Conservation (phyloP, 2,797 vertebrate genomes). For the Ctenochaetus hawaiiensis region DNA sequence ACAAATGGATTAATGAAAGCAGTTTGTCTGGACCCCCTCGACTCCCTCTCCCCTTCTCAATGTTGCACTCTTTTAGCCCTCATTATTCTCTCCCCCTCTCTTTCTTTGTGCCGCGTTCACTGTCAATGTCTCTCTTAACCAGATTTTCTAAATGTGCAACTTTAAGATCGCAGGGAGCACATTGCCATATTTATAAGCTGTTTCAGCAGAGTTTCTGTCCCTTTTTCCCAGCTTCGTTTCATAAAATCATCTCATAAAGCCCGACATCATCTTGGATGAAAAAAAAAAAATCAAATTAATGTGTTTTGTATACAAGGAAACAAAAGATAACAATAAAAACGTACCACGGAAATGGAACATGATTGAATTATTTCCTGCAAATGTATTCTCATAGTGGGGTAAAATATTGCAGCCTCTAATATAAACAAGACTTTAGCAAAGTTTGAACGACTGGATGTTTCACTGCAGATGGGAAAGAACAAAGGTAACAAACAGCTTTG, state of each 20-base stretch:
- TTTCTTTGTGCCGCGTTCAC: conserved; percentile 37
- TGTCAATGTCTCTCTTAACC: conserved; percentile 31
- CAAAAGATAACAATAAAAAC: conserved; percentile 73
- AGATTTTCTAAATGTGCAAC: conserved; percentile 44
- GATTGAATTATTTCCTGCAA: conserved; percentile 75
- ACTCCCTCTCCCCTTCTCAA: conserved; percentile 23
- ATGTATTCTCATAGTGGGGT: conserved; percentile 58
- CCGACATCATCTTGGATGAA: conserved; percentile 56
- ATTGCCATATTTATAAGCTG: conserved; percentile 60
- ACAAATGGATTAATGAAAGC: conserved; percentile 90
- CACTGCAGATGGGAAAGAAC: conserved; percentile 56
- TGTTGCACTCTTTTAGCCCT: conserved; percentile 46
- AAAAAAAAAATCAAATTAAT: conserved; percentile 55
- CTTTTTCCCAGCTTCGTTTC: conserved; percentile 61
- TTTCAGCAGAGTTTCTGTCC: conserved; percentile 56
- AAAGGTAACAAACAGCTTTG: conserved; percentile 67
- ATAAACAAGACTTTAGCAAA: conserved; percentile 68
- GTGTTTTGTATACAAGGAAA: conserved; percentile 65
- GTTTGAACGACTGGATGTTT: conserved; percentile 57
- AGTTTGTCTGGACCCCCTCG: conserved; percentile 78
- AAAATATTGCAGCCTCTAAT: conserved; percentile 69
- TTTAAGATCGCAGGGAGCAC: conserved; percentile 48
- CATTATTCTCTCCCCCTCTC: conserved; percentile 51
- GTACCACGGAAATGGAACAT: conserved; percentile 63
- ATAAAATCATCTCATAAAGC: conserved; percentile 77